Evolutionary conservation across 2,797 vertebrate genomes (phyloP).

Genomic region (Rhyacichthys aspro): DNA sequence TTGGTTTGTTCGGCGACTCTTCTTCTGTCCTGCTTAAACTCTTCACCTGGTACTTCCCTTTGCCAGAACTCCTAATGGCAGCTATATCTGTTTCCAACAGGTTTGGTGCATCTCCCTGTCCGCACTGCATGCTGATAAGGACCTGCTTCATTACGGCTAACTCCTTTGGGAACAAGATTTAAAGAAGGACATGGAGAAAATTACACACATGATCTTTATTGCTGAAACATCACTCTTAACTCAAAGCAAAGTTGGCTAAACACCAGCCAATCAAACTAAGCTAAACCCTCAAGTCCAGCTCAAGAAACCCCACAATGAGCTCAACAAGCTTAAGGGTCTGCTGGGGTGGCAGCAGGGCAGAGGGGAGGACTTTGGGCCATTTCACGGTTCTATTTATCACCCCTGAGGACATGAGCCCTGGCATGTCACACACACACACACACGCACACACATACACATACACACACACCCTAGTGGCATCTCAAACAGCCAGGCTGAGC

Average conservation of each 20-base stretch:
- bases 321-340: slow-evolving; percentile 61
- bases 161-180: slow-evolving; percentile 78
- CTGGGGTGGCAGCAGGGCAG: slow-evolving; percentile 55
- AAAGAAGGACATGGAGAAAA: slow-evolving; percentile 16
- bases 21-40: slow-evolving; percentile 64
- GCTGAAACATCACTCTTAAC: neutral
- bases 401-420: slow-evolving; percentile 86
- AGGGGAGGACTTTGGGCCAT: slow-evolving; percentile 75
- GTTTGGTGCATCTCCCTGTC: slow-evolving; percentile 69
- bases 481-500: slow-evolving; percentile 84
- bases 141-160: slow-evolving; percentile 93
- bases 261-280: slow-evolving; percentile 8
- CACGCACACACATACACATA: slow-evolving; percentile 19
- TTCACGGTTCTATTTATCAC: slow-evolving; percentile 91
- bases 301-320: slow-evolving; percentile 33
- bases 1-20: slow-evolving; percentile 81
- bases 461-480: slow-evolving; percentile 63
- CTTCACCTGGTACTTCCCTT: slow-evolving; percentile 53
- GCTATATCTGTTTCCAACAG: slow-evolving; percentile 51
- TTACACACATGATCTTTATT: slow-evolving; percentile 4
- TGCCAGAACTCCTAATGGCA: slow-evolving; percentile 24
- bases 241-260: slow-evolving; percentile 1
- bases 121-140: slow-evolving; percentile 84
- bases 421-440: slow-evolving; percentile 79
- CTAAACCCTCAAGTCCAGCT: slow-evolving; percentile 16